Percentiles rank a stretch among this genome's conserved stretches.
phyloP scores from a whole-genome alignment of 1,140 invertebrate species.

The Ostrea edulis region DNA sequence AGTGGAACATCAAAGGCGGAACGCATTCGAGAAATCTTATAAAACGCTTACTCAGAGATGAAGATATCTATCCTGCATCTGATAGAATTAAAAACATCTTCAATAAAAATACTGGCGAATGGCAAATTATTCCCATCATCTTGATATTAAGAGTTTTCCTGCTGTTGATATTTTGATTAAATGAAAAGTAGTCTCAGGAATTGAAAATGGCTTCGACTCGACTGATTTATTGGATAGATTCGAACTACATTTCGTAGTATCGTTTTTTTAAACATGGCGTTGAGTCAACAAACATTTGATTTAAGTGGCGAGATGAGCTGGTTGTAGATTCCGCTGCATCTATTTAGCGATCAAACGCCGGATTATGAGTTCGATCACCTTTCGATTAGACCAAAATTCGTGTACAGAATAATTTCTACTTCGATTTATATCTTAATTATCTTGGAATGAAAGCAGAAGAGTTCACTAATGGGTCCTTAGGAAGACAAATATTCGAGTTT shows the following conservation, averaged over 20 bases:
- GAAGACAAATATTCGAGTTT: no score
- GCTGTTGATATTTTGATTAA: conserved; percentile 1
- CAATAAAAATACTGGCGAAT: conserved; percentile 8
- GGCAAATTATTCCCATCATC: conserved; percentile 5
- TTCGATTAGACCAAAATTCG: neutral
- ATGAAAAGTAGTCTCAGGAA: neutral
- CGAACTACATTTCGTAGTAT: neutral
- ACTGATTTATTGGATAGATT: neutral
- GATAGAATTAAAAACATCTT: conserved; percentile 36
- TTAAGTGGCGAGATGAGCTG: neutral
- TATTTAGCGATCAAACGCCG: neutral
- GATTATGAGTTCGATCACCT: neutral
- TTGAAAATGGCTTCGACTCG: neutral
- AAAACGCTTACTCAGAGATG: conserved; percentile 30
- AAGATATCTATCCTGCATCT: neutral
- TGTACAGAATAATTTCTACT: neutral
- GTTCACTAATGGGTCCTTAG: no score
- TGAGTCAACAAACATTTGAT: conserved; percentile 1
- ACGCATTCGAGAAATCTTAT: conserved; percentile 13
- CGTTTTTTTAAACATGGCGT: neutral
- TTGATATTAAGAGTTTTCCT: neutral
- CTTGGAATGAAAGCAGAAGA: neutral
- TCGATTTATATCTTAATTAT: no score
- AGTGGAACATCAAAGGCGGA: neutral
- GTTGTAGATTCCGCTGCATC: neutral